phyloP scores from a whole-genome alignment of 2,797 vertebrate genomes.

The Phataginus tricuspis region DNA sequence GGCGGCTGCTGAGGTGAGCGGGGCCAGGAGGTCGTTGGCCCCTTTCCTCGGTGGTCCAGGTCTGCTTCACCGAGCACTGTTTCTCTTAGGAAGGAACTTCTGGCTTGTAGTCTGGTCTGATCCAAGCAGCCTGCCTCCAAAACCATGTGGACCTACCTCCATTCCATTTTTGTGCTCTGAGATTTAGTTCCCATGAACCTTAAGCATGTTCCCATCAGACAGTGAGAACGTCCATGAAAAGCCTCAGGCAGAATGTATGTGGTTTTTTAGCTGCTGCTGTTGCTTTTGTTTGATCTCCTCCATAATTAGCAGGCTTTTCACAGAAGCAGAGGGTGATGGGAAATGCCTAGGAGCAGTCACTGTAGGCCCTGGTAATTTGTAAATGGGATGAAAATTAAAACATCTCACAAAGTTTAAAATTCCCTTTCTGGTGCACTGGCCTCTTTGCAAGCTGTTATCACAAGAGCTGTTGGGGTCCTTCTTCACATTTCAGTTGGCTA shows the following conservation, averaged over 20 bases:
- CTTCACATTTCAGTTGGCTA: neutral
- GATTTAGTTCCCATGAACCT: neutral
- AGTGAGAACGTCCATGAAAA: neutral
- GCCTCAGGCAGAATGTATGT: neutral
- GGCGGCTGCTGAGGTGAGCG: neutral
- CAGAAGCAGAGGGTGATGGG: neutral
- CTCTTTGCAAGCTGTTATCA: neutral
- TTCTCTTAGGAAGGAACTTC: neutral
- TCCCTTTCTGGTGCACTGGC: neutral
- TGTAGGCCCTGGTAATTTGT: neutral
- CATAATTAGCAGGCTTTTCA: neutral
- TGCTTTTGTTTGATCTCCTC: neutral
- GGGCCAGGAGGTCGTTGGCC: no score
- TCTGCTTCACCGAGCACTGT: neutral
- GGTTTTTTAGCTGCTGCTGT: neutral
- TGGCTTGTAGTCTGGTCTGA: neutral
- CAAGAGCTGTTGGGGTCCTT: neutral
- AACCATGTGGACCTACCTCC: neutral
- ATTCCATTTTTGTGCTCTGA: neutral
- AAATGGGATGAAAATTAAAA: conserved; percentile 21
- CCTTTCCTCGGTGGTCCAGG: neutral
- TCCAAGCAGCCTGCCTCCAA: neutral
- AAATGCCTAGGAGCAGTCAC: neutral
- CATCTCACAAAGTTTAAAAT: neutral
- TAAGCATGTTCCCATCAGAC: neutral